A percentile compares a stretch with the other conserved stretches of the same genome.
These are phyloP conservation scores for Sciaenops ocellatus DNA, from an alignment of 2,797 vertebrate genomes.

Conservation along the genomic window DNA sequence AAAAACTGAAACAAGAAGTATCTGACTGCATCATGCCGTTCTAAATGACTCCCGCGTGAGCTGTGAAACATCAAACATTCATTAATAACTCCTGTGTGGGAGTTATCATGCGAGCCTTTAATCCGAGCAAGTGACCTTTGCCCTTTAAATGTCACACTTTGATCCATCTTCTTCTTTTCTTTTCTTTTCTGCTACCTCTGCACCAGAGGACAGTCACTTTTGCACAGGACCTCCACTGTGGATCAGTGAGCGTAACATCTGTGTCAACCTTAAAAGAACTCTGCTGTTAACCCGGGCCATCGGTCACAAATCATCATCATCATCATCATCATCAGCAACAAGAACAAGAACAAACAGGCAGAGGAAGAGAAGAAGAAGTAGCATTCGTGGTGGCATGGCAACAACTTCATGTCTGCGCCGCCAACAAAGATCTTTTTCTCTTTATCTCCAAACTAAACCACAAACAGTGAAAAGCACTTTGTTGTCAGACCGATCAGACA, in stretches of 20 bases:
- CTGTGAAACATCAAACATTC: slow-evolving; percentile 53
- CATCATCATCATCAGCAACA: slow-evolving; percentile 33
- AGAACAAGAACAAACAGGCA: slow-evolving; percentile 56
- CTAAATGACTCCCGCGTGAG: slow-evolving; percentile 38
- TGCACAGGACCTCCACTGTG: slow-evolving; percentile 14
- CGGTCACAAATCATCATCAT: slow-evolving; percentile 46
- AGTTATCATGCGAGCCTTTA: slow-evolving; percentile 63
- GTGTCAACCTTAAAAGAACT: slow-evolving; percentile 54
- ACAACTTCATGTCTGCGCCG: slow-evolving; percentile 66
- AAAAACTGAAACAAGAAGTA: slow-evolving; percentile 16
- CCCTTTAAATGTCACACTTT: slow-evolving; percentile 74
- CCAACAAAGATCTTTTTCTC: slow-evolving; percentile 25
- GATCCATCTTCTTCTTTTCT: slow-evolving; percentile 28
- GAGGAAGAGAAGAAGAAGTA: slow-evolving; percentile 55
- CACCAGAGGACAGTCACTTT: not conserved
- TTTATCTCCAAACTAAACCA: slow-evolving; percentile 14
- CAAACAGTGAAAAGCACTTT: not conserved
- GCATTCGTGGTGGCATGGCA: slow-evolving; percentile 61
- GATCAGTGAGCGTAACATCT: slow-evolving; percentile 42
- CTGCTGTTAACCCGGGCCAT: slow-evolving; percentile 46
- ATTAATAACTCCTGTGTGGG: slow-evolving; percentile 49
- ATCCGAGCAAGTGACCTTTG: slow-evolving; percentile 72
- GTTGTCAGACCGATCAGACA: slow-evolving; percentile 6
- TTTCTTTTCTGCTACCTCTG: slow-evolving; percentile 1
- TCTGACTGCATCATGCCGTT: slow-evolving; percentile 5